Conservation (phyloP, 2,888 invertebrate genomes). For the Xestia rhomboidea region DNA sequence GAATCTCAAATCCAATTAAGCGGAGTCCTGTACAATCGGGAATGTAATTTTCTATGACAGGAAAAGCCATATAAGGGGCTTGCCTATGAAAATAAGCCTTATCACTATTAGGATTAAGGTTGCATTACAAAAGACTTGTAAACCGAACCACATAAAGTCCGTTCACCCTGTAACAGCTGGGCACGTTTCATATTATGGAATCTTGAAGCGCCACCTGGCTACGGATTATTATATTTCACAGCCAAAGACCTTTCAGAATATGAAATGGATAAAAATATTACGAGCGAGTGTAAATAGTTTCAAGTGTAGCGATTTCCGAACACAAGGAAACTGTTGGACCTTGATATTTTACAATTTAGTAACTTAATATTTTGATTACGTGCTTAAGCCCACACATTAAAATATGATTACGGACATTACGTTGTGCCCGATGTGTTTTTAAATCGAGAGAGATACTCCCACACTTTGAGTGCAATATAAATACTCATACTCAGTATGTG, state of each 20-base stretch:
- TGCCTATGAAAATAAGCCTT: conserved; percentile 58
- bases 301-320: conserved; percentile 29
- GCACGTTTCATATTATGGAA: conserved; percentile 43
- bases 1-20: conserved; percentile 75
- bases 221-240: conserved; percentile 37
- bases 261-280: conserved; percentile 18
- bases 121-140: conserved; percentile 48
- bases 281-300: conserved; percentile 18
- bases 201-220: conserved; percentile 38
- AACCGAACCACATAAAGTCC: conserved; percentile 46
- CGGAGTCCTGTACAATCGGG: conserved; percentile 65
- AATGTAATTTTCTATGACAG: conserved; percentile 66
- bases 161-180: conserved; percentile 61
- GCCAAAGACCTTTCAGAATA: conserved; percentile 17
- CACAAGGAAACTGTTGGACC: conserved; percentile 55
- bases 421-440: conserved; percentile 37
- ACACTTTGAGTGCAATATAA: conserved; percentile 48
- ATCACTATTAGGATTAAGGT: conserved; percentile 57
- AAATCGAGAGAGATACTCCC: conserved; percentile 58
- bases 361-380: conserved; percentile 49
- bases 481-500: conserved; percentile 32
- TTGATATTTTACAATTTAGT: conserved; percentile 60
- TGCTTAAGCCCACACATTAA: conserved; percentile 57
- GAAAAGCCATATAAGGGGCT: conserved; percentile 68
- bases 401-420: conserved; percentile 41